A percentile compares a stretch with the other conserved stretches of the same genome.
phyloP scores from a whole-genome alignment of 2,888 invertebrate genomes.

The Balanococcus diminutus region DNA sequence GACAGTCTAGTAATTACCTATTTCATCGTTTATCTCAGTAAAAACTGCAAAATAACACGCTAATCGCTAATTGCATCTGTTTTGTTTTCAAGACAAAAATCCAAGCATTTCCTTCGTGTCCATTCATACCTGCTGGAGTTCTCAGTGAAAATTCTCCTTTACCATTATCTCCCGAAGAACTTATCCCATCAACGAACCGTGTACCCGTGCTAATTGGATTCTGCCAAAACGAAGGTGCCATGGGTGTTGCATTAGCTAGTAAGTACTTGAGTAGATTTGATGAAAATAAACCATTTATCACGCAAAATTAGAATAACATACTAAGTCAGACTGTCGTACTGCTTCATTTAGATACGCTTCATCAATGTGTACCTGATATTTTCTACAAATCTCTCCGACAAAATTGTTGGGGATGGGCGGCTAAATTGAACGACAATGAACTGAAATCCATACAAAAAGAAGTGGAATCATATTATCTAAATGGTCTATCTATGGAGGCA shows the following conservation, averaged over 20 bases:
- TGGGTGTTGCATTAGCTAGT: background rate
- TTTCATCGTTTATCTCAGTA: too few species aligned
- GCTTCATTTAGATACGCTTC: background rate
- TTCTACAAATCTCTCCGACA: background rate
- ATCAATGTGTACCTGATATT: background rate
- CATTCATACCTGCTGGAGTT: background rate
- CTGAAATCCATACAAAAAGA: too few species aligned
- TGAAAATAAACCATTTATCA: background rate
- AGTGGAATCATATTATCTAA: too few species aligned
- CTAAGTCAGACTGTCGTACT: background rate
- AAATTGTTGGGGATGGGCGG: background rate
- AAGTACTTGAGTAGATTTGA: too few species aligned
- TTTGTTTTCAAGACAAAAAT: background rate
- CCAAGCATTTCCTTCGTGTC: background rate
- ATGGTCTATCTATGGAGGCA: too few species aligned
- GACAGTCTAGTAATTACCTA: background rate
- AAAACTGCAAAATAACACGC: too few species aligned
- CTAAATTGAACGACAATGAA: background rate
- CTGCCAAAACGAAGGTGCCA: background rate
- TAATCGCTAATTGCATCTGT: too few species aligned
- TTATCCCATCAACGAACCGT: background rate
- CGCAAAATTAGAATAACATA: too few species aligned
- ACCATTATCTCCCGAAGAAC: background rate
- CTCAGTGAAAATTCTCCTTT: background rate
- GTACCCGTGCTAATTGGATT: conserved; percentile 7